Evolutionary conservation across 2,797 vertebrate species (phyloP), one percentile per base, ranked within the genome.

Genomic region (Galagoides demidoff): DNA sequence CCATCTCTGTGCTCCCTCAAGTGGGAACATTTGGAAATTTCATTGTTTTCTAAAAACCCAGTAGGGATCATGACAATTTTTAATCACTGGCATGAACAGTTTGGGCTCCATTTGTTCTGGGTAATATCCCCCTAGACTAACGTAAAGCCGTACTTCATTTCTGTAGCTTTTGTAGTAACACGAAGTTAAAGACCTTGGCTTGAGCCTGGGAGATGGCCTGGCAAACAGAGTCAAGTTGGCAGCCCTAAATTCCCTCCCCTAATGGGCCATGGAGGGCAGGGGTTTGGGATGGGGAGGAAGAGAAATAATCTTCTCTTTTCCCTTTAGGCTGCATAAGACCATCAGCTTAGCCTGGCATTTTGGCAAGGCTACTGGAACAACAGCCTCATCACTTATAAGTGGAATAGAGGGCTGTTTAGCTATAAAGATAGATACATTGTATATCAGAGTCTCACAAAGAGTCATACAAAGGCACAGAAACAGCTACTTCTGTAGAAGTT

Each of bases 281-380:
- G 45, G 45, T 12, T 45, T 45, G 45, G 45, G 23, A 45, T 45
- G 3, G 7, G 10, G 23, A 27, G 7, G 61, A 43, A 85, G 25
- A 20, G 5, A 29, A n/a, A 31, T 86, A 86, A 89, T 86, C n/a
- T 70, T 27, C 63, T 84, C 37, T 82, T 52, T 84, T 79, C 61
- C 61, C 66, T 92, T 76, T 81, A 10, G 73, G 59, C 76, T 91
- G 37, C 49, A 70, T 85, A 92, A 59, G 20, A 87, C 84, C 64
- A 88, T 83, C 73, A 92, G 68, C 45, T 83, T 64, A 82, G 83
- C 43, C 68, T 81, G 39, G 78, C 49, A 97, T 90, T 92, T 83
- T 93, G 93, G 96, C 95, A 96, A 78, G 64, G 52, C 77, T 93
- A 85, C n/a, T 0, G n/a, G 85, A 96, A 97, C 52, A 98, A 94